These are phyloP conservation scores for Pedetes capensis DNA, from an alignment of 2,113 vertebrate species.

Conservation along the genomic window DNA sequence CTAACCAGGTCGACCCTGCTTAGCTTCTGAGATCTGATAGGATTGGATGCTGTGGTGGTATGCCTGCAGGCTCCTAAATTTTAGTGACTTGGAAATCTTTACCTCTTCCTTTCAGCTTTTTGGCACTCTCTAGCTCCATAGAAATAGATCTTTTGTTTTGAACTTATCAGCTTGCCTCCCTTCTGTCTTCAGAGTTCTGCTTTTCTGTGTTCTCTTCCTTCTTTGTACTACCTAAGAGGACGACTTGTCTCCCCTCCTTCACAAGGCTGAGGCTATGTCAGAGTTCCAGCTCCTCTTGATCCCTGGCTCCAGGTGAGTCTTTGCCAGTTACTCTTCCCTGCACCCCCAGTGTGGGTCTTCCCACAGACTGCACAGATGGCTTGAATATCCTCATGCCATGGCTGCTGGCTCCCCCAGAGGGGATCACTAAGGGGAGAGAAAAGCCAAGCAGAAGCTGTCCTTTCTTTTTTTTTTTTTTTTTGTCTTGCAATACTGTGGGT, in stretches of 20 bases:
- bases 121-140: neutral
- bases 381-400: neutral
- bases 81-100: neutral
- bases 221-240: neutral
- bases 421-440: accelerated
- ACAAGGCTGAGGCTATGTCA: neutral
- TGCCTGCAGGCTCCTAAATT: too few relatives aligned
- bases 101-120: neutral
- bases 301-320: neutral
- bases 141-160: neutral
- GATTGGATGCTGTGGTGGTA: too few relatives aligned
- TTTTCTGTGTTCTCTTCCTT: neutral
- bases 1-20: too few relatives aligned
- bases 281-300: neutral
- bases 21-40: too few relatives aligned
- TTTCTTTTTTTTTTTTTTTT: too few relatives aligned
- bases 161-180: neutral
- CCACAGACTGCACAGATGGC: too few relatives aligned
- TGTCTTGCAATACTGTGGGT: too few relatives aligned
- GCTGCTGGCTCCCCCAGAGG: neutral
- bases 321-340: neutral
- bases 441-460: neutral
- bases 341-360: neutral
- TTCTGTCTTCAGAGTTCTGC: neutral
- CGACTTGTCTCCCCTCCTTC: neutral